Evolutionary conservation across 1,140 invertebrate species (phyloP).

Genomic region (Drosophila varians): DNA sequence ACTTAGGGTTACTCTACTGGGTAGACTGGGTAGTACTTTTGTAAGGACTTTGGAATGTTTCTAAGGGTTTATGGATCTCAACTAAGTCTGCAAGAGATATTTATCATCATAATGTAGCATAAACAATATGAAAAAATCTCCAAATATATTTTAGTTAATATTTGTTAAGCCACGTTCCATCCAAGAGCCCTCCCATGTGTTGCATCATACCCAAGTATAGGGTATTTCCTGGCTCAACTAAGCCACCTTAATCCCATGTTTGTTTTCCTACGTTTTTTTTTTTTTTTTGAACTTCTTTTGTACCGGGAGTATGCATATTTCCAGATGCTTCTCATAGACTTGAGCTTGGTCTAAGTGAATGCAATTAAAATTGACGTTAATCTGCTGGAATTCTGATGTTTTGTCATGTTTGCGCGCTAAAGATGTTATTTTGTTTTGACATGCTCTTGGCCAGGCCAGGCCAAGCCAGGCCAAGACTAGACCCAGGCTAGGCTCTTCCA

Average conservation of each 20-base stretch:
- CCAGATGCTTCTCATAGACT: constrained; percentile 61
- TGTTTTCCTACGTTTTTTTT: constrained; percentile 10
- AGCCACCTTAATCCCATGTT: constrained; percentile 29
- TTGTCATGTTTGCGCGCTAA: constrained; percentile 82
- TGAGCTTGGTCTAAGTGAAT: constrained; percentile 71
- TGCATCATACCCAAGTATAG: constrained; percentile 11
- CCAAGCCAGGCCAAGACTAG: background rate
- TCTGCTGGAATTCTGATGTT: constrained; percentile 82
- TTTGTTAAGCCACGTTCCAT: background rate
- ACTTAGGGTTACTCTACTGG: constrained; percentile 48
- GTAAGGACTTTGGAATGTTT: background rate
- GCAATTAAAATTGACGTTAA: constrained; percentile 82
- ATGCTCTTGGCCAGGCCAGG: constrained; percentile 68
- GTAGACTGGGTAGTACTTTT: constrained; percentile 30
- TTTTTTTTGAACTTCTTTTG: constrained; percentile 5
- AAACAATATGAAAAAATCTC: background rate
- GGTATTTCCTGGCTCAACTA: constrained; percentile 23
- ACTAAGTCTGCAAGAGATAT: no score
- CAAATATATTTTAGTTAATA: background rate
- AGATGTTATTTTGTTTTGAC: constrained; percentile 82
- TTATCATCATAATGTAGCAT: no score
- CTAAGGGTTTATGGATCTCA: no score
- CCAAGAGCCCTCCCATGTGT: background rate
- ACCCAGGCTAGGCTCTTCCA: background rate
- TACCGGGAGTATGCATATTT: constrained; percentile 70